Conservation (phyloP, 2,113 vertebrate species). For the Otis tarda region DNA sequence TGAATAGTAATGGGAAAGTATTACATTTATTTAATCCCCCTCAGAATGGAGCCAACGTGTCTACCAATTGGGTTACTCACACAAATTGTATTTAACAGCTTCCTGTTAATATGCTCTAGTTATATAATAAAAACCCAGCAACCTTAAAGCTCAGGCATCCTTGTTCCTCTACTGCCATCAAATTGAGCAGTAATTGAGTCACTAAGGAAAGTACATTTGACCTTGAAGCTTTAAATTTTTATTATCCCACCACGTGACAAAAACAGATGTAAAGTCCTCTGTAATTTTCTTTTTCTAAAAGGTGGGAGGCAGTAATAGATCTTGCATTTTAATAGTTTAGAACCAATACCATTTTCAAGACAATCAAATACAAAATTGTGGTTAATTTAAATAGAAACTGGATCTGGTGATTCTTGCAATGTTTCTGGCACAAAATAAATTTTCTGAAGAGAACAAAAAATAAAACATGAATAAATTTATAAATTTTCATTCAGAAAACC, state of each 20-base stretch:
- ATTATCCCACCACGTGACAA: not conserved
- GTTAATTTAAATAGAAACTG: not conserved
- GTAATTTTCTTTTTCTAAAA: not conserved
- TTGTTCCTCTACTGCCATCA: slow-evolving; percentile 55
- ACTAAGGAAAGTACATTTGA: slow-evolving; percentile 44
- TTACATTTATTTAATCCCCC: slow-evolving; percentile 50
- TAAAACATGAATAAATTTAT: slow-evolving; percentile 36
- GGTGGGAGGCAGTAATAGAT: not conserved
- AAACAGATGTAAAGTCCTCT: not conserved
- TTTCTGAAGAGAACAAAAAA: not conserved
- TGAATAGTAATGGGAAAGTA: slow-evolving; percentile 46
- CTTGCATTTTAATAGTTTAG: not conserved
- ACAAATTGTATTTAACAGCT: slow-evolving; percentile 66
- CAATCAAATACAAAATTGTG: not conserved
- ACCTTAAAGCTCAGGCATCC: slow-evolving; percentile 48
- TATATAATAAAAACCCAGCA: slow-evolving; percentile 58
- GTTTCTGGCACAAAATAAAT: slow-evolving; percentile 24
- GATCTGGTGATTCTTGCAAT: not conserved
- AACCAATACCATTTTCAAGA: not conserved
- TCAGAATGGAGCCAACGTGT: slow-evolving; percentile 42
- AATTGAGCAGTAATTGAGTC: slow-evolving; percentile 51
- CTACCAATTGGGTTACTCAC: slow-evolving; percentile 34
- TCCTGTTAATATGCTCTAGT: slow-evolving; percentile 68
- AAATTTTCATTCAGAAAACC: slow-evolving; percentile 34
- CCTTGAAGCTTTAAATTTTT: slow-evolving; percentile 57